These are phyloP conservation scores for Eucidaris tribuloides DNA, from an alignment of 35 echinoderm and acorn worm species.

Conservation along the genomic window DNA sequence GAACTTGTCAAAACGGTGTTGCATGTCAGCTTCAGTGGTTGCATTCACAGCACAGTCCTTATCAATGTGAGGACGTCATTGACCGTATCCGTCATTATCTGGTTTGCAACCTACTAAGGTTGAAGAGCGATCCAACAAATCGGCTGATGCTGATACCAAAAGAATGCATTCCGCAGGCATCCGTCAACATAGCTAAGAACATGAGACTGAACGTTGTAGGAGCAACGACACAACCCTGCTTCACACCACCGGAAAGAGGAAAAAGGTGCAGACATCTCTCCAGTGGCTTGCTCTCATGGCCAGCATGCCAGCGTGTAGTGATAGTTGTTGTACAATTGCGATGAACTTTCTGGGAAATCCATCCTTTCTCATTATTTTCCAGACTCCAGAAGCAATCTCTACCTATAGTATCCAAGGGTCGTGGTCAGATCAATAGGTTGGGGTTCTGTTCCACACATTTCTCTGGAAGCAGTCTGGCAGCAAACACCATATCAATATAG, in stretches of 20 bases:
- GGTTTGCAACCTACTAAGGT: neutral
- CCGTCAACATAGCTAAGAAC: slow-evolving; percentile 11
- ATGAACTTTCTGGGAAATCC: neutral
- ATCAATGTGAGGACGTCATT: too few species aligned
- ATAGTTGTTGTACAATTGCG: neutral
- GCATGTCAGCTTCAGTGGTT: too few species aligned
- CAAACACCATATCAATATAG: slow-evolving; percentile 81
- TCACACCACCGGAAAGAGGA: too few species aligned
- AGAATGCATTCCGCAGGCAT: too few species aligned
- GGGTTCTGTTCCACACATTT: slow-evolving; percentile 35
- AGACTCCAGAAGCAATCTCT: neutral
- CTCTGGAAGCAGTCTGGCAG: neutral
- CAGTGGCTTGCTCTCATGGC: neutral
- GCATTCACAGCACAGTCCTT: too few species aligned
- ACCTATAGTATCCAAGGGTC: neutral
- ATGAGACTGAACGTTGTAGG: slow-evolving; percentile 9
- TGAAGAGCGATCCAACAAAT: neutral
- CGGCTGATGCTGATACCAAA: neutral
- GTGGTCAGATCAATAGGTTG: neutral
- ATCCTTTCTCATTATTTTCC: neutral
- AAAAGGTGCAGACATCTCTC: neutral
- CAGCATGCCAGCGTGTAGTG: slow-evolving; percentile 14
- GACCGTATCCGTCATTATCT: neutral
- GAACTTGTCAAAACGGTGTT: too few species aligned
- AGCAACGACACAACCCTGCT: neutral